Evolutionary conservation across 2,888 invertebrate genomes (phyloP), one percentile per base, ranked within the genome.

Genomic region (Darwinula stevensoni): DNA sequence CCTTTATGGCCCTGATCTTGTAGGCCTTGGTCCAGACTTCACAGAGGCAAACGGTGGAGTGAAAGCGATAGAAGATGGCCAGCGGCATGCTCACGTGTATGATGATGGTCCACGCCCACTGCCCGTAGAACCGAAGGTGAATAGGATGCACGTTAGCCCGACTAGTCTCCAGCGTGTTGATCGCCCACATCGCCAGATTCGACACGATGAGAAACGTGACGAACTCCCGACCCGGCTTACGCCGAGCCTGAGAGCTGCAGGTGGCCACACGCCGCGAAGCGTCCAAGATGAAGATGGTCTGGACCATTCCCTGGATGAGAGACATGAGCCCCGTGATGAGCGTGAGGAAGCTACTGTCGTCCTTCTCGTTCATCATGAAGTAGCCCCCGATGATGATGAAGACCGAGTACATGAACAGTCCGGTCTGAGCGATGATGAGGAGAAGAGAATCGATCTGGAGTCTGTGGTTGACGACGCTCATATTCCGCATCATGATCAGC

Each of bases 21-120:
- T 86, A 88, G 4, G 84, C 80, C 41, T 74, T 62, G 53, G 86
- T 86, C 88, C 86, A 88, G 44, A 88, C 80, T 53, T 86, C 86
- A 50, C 84, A 84, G 35, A 88, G 58, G 47, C 86, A 86, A 2
- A 88, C 84, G 0, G 86, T 82, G 28, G 82, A 82, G 49, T 86
- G 86, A 53, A 86, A 86, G 36, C 84, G 62, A 54, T 82, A 86
- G 54, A 86, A 86, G 37, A 86, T 84, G 2, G 82, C 80, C 30
- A 82, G 53, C 0, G 86, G 86, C 70, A 82, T 80, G 2, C 78
- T 78, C 2, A 86, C 76, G 46, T 86, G 82, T 1, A 78, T 82
- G 36, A 86, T 82, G 36, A 86, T 80, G 11, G 82, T 80, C 84
- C 84, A 86, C 17, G 80, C 80, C 80, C 80, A 82, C 14, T 18